Base-by-base conservation (phyloP, 2,797 vertebrate genomes). In the Melanogrammus aeglefinus region DNA sequence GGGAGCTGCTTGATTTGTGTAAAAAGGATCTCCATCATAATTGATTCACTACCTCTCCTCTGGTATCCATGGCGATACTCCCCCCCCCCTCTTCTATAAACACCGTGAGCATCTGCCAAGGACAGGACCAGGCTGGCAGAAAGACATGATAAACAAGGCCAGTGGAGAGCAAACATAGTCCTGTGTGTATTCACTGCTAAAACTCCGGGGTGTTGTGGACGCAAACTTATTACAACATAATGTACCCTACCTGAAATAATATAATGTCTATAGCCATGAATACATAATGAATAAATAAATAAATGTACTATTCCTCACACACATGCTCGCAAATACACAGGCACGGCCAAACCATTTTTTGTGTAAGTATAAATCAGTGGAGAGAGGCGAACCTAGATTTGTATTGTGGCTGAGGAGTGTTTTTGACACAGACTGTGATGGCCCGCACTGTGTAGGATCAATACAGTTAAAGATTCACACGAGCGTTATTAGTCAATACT, bases 21-120 rank as follows among this genome's bases (percentile, higher is more conserved):
- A 63, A 75, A 63, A 35, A 41, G 35, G 33, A 69, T 72, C 77
- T 39, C 44, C 74, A 29, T 75, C 57, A 33, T 77, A 84, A 90
- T 90, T 81, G 82, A 91, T 89, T 91, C 87, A 87, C 73, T 79
- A 18, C 78, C 76, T 84, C 81, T 77, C 76, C 77, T 84, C 83
- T 75, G 77, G 90, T 90, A 85, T 84, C 85, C 87, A 87, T 91
- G 79, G 90, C 88, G 86, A 92, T 76, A 71, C 87, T 86, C 78
- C 90, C 78, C 73, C 35, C 33, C 74, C 74, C 29, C 24, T 84
- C 80, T 1, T 77, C 78, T 84, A 76, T 80, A 78, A 63, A 69
- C 57, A 69, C 63, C 1, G 6, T 77, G 75, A 83, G 72, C 77
- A 79, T 76, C 29, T 76, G 57, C 69, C 84, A 75, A 77, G 76